phyloP scores from a whole-genome alignment of 2,888 invertebrate genomes.

The Cryptocheilus praepositus region DNA sequence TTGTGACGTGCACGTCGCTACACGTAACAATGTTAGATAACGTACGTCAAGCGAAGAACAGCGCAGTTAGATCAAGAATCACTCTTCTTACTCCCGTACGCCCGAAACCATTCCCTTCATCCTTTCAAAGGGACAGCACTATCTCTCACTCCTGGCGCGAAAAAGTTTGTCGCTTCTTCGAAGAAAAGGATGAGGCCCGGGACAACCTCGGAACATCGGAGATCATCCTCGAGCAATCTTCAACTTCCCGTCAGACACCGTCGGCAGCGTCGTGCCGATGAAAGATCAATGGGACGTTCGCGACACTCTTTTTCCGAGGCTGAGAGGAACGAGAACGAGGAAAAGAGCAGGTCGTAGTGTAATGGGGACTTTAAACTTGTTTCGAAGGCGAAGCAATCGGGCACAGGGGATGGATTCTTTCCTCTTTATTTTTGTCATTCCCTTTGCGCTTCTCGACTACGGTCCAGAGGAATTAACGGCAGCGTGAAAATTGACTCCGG shows the following conservation, averaged over 20 bases:
- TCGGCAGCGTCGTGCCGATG: neutral
- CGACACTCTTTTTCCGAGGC: too few species aligned
- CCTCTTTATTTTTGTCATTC: too few species aligned
- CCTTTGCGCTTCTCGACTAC: too few species aligned
- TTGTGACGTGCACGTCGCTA: too few species aligned
- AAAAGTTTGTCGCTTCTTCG: neutral
- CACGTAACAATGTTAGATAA: too few species aligned
- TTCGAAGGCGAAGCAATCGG: neutral
- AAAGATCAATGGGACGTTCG: too few species aligned
- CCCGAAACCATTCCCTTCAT: neutral
- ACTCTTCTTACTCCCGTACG: neutral
- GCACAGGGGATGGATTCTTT: too few species aligned
- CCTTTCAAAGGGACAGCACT: neutral
- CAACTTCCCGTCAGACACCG: neutral
- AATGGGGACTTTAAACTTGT: neutral
- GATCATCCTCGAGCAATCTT: constrained; percentile 5
- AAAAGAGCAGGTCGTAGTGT: neutral
- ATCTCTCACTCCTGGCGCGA: neutral
- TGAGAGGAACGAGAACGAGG: neutral
- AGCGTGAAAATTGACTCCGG: too few species aligned
- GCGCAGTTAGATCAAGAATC: neutral
- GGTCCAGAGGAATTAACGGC: too few species aligned
- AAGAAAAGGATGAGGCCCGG: neutral
- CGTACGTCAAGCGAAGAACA: too few species aligned
- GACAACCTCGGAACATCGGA: neutral